Evolutionary conservation across 2,797 vertebrate genomes (phyloP), one percentile per base, ranked within the genome.

Genomic region (Echiichthys vipera): DNA sequence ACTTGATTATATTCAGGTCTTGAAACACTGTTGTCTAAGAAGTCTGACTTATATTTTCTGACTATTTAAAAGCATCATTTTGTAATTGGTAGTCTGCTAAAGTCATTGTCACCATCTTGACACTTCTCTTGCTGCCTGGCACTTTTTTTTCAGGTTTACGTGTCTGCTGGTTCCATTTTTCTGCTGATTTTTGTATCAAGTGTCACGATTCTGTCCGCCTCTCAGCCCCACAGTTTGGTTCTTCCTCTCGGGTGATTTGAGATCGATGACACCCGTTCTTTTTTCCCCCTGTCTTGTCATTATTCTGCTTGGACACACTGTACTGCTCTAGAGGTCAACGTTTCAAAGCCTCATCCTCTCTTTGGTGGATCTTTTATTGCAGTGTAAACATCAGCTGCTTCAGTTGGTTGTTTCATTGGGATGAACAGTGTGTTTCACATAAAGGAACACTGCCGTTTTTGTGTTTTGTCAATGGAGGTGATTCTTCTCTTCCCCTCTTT

Each of bases 401-500:
- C 0, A 1, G 45, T 37, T 25, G 45, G 20, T 45, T 14, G 27
- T 61, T 24, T 43, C 40, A 11, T 17, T 17, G 3, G 5, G 12
- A 14, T 17, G 24, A 17, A 3, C 22, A 42, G n/a, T n/a, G n/a
- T n/a, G n/a, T n/a, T n/a, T n/a, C n/a, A 40, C 51, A 3, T 29
- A 13, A 30, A 6, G 7, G 4, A 58, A 34, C 13, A 6, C 5
- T 42, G 12, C 3, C 32, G 7, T 36, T 39, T 8, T 27, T 25
- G 6, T 30, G 53, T 51, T 39, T 42, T 50, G 17, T 46, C 18
- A 3, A 3, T n/a, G 2, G 18, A 45, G 13, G 13, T 15, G 37
- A 45, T 47, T 68, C 32, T 50, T 15, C 43, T 76, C 22, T 25
- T 36, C 12, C n/a, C 39, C 25, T 32, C 24, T 55, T 57, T 29